Conservation (phyloP, 2,888 invertebrate species). For the Cosmorhoe ocellata region DNA sequence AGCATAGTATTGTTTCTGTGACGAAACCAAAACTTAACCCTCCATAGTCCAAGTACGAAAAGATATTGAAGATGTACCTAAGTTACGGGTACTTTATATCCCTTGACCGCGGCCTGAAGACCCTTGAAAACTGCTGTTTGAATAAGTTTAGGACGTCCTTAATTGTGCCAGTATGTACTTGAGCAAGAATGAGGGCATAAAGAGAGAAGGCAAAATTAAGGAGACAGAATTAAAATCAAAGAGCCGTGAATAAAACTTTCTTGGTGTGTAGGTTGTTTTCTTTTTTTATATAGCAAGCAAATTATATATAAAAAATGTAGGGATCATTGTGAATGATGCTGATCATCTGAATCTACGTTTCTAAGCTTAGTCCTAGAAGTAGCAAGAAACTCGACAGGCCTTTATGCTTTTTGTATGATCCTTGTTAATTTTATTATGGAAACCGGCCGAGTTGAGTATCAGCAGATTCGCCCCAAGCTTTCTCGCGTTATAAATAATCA, state of each 20-base stretch:
- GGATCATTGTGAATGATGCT: no score
- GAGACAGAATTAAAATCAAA: conserved; percentile 7
- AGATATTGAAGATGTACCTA: conserved; percentile 22
- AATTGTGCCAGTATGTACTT: conserved; percentile 17
- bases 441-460: no score
- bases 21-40: background rate
- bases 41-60: conserved; percentile 11
- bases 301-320: no score
- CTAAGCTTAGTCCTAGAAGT: no score
- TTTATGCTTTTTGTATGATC: no score
- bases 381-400: no score
- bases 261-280: background rate
- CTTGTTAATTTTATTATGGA: no score
- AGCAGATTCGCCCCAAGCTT: no score
- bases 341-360: no score
- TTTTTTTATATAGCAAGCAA: no score
- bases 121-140: conserved; percentile 34
- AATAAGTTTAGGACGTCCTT: conserved; percentile 28
- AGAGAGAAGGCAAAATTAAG: conserved; percentile 7
- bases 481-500: no score
- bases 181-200: conserved; percentile 3
- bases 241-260: conserved; percentile 1
- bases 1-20: no score
- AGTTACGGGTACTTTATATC: conserved; percentile 27
- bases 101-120: conserved; percentile 22